Evolutionary conservation across 2,888 invertebrate genomes (phyloP), one percentile per base, ranked within the genome.

Genomic region (Gastrophysa polygoni): DNA sequence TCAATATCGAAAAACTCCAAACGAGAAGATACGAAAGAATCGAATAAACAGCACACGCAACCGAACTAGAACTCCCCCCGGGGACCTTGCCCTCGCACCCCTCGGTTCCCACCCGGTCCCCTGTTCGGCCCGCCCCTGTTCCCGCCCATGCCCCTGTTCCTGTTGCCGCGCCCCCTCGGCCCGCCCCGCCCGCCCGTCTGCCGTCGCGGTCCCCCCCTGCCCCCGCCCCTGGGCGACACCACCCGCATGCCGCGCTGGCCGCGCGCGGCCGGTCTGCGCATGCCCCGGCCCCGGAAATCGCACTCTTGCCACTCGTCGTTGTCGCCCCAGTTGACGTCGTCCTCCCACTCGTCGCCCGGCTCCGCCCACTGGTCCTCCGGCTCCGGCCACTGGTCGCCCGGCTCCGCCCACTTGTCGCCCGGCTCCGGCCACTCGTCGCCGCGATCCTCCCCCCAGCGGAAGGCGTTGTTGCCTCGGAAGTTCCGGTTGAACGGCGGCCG

Each of bases 111-210:
- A 49, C 65, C 29, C 51, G 63, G 29, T 8, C 59, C 21, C 38
- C 48, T 32, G 21, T 51, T 57, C 29, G 60, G 46, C 49, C 55
- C 49, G 50, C 51, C 34, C 52, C 64, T 20, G 5, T 10, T 17
- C 49, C 49, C 32, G 47, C 67, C 20, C 81, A 80, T 44, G 11
- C 48, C 48, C 29, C 63, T 32, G 82, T 82, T 21, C 73, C 75
- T 10, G 78, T 79, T 5, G 75, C 76, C 7, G 76, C 78, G 8
- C 73, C 82, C 10, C 78, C 81, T 11, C 2, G 32, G 32, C 4
- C 8, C 32, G 28, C 76, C 78, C 17, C 65, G 74, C 8, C 62
- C 71, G 54, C 14, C 59, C 59, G 0, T 34, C 2, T 5, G 32
- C 10, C 32, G 4, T 10, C 38, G 38, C 38, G 6, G 14, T 2